A percentile compares a stretch with the other conserved stretches of the same genome.
These are phyloP conservation scores for Pandion haliaetus DNA, from an alignment of 2,113 vertebrate species.

Conservation along the genomic window DNA sequence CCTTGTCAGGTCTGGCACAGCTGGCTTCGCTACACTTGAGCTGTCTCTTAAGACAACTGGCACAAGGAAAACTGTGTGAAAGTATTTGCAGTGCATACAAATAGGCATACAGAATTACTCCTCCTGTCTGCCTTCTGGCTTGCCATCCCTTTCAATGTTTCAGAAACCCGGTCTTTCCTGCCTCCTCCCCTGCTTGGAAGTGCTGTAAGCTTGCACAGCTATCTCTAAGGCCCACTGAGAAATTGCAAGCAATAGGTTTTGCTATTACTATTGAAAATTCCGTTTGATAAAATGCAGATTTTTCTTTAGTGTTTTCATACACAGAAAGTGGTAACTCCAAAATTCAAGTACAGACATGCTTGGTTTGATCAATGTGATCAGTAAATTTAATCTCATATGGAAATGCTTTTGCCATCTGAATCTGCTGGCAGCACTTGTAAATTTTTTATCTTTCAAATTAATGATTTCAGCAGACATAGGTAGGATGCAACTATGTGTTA, in stretches of 20 bases:
- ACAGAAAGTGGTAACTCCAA: neutral
- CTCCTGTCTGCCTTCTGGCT: neutral
- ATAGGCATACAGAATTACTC: neutral
- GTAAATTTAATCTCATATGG: neutral
- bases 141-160: neutral
- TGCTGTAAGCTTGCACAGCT: neutral
- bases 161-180: neutral
- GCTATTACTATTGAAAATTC: neutral
- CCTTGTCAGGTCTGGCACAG: constrained; percentile 27
- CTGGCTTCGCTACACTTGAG: constrained; percentile 9
- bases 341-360: neutral
- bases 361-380: neutral
- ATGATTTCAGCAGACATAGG: neutral
- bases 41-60: constrained; percentile 16
- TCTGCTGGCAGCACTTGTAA: neutral
- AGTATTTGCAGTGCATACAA: neutral
- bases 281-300: neutral
- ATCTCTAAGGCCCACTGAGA: neutral
- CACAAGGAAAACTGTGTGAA: neutral
- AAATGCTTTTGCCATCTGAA: neutral
- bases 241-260: neutral
- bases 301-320: neutral
- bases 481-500: neutral
- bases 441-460: too few relatives aligned
- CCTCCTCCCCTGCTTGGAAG: neutral